phyloP scores from a whole-genome alignment of 2,888 invertebrate species.

The Drosophila pegasa region DNA sequence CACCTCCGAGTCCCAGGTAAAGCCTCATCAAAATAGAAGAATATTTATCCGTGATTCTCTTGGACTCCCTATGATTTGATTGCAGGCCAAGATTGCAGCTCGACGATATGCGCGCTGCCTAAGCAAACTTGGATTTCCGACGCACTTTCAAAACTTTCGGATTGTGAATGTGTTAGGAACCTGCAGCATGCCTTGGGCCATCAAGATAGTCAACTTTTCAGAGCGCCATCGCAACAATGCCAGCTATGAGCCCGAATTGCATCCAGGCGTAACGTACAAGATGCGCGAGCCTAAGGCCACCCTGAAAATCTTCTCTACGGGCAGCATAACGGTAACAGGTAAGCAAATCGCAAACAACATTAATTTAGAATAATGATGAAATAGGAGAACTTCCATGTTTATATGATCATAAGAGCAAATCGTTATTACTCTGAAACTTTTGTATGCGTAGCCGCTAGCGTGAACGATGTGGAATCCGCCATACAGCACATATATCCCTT shows the following conservation, averaged over 20 bases:
- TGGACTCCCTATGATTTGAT: not conserved
- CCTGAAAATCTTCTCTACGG: constrained; percentile 98
- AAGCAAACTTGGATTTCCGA: constrained; percentile 96
- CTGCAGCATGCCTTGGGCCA: constrained; percentile 98
- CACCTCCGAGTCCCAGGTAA: constrained; percentile 51
- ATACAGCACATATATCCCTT: constrained; percentile 97
- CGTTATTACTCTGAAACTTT: too few species aligned
- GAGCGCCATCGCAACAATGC: constrained; percentile 92
- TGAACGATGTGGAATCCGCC: constrained; percentile 93
- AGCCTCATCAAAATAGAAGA: not conserved
- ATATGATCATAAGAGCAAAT: not conserved
- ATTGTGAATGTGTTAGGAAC: constrained; percentile 99
- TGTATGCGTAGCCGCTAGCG: constrained; percentile 94
- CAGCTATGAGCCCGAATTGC: constrained; percentile 98
- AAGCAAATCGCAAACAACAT: not conserved
- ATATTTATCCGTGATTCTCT: not conserved
- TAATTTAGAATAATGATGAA: too few species aligned
- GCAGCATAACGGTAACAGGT: constrained; percentile 93
- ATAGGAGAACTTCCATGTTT: too few species aligned
- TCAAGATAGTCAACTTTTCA: constrained; percentile 97
- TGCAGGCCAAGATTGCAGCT: constrained; percentile 88
- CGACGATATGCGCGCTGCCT: constrained; percentile 86
- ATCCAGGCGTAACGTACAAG: constrained; percentile 98
- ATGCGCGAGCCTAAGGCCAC: constrained; percentile 96
- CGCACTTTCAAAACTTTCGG: constrained; percentile 95